Conservation (phyloP, 1,140 invertebrate species). For the Pectinophora gossypiella region DNA sequence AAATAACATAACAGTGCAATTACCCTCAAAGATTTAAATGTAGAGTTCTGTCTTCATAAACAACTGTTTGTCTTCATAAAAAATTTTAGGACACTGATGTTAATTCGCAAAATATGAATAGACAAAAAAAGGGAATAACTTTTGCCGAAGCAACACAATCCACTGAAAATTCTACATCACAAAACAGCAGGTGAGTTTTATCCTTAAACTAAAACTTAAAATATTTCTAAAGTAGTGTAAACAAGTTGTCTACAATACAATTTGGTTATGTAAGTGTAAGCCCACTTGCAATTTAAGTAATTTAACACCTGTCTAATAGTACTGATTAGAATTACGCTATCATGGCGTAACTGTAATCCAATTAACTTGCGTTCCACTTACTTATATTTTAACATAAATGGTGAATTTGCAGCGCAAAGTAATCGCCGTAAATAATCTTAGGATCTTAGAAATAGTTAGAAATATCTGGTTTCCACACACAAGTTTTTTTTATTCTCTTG, state of each 20-base stretch:
- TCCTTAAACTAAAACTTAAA: neutral
- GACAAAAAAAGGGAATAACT: constrained; percentile 12
- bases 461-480: too few species aligned
- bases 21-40: neutral
- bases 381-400: too few species aligned
- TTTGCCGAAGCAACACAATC: constrained; percentile 18
- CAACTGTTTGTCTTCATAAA: neutral
- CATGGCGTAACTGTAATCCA: too few species aligned
- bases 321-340: too few species aligned
- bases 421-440: neutral
- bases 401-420: too few species aligned
- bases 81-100: neutral
- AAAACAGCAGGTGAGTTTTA: constrained; percentile 16
- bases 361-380: too few species aligned
- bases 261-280: too few species aligned
- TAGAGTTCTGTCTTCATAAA: neutral
- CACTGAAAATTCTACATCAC: constrained; percentile 11
- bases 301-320: too few species aligned
- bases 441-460: too few species aligned
- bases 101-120: neutral
- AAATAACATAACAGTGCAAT: neutral
- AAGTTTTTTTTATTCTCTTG: too few species aligned
- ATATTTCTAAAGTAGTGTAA: neutral
- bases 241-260: too few species aligned
- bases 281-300: too few species aligned